These are phyloP conservation scores for Tribolium madens DNA, from an alignment of 1,140 invertebrate species.

Conservation along the genomic window DNA sequence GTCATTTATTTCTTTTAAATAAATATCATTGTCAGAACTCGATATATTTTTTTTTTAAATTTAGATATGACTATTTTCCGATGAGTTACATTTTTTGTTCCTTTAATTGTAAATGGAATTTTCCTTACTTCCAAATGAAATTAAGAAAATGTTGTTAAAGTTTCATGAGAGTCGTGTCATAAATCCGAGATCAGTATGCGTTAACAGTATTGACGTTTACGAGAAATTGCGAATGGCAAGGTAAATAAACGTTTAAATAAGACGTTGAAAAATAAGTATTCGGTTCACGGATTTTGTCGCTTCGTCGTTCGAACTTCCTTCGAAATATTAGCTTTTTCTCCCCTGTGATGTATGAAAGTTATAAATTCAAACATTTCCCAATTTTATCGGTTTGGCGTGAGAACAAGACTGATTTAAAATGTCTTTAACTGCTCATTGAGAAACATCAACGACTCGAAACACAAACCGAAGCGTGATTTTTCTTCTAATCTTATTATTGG, in stretches of 20 bases:
- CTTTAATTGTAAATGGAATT: no score
- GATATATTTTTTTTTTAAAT: no score
- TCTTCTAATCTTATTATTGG: not conserved
- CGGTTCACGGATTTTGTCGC: conserved; percentile 48
- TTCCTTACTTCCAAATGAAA: not conserved
- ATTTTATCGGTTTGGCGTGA: conserved; percentile 40
- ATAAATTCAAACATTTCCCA: conserved; percentile 47
- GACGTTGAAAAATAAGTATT: conserved; percentile 49
- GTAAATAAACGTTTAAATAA: conserved; percentile 50
- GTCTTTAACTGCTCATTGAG: conserved; percentile 27
- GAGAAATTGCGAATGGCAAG: conserved; percentile 44
- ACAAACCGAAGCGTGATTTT: not conserved
- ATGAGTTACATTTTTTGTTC: no score
- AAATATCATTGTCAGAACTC: no score
- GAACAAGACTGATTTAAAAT: conserved; percentile 30
- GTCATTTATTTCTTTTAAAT: no score
- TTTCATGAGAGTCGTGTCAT: not conserved
- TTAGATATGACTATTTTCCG: no score
- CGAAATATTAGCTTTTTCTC: conserved; percentile 47
- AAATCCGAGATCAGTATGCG: conserved; percentile 41
- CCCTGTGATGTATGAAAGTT: conserved; percentile 46
- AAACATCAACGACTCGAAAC: not conserved
- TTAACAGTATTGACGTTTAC: conserved; percentile 41
- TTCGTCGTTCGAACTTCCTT: conserved; percentile 35
- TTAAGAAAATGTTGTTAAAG: conserved; percentile 1